Evolutionary conservation across 2,888 invertebrate species (phyloP), one percentile per base, ranked within the genome.

Genomic region (Plagiodera versicolora): DNA sequence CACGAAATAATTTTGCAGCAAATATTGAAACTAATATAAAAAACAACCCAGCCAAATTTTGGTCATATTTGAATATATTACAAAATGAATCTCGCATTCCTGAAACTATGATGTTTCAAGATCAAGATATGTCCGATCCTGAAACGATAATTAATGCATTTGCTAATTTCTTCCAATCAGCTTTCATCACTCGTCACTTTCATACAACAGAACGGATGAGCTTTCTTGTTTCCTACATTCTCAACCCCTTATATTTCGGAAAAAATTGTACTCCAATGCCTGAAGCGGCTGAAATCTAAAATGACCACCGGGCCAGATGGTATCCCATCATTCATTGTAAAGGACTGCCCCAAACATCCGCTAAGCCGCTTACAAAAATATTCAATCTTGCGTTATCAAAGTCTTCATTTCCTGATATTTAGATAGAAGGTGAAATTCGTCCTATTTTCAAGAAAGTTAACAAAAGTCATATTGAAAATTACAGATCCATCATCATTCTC

Each of bases 401-500:
- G 4, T 48, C 39, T 10, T 45, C 14, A 24, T 54, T 45, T 35
- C 53, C n/a, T 11, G 14, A 16, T n/a, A n/a, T n/a, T n/a, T n/a
- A n/a, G 14, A 47, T 14, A 17, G n/a, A n/a, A n/a, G n/a, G n/a
- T n/a, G n/a, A 44, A 18, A 20, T 58, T 16, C 52, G 58, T 14
- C 58, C 53, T 20, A 39, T 54, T 20, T 55, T 54, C 39, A 59
- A 59, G 49, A 58, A 58, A 11, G 58, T 45, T 6, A 46, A 44
- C 18, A 58, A 24, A 32, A 17, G 16, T 50, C 18, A 58, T 45
- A 45, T 57, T 6, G 14, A 5, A 16, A 45, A 51, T 30, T 46
- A 24, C 18, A 18, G 46, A 5, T 30, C 55, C 18, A 55, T 55
- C 32, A 14, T 24, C 8, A 45, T 55, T 17, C 11, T 55, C 16